Conservation (phyloP, 2,888 invertebrate species). For the Cistogaster globosa region DNA sequence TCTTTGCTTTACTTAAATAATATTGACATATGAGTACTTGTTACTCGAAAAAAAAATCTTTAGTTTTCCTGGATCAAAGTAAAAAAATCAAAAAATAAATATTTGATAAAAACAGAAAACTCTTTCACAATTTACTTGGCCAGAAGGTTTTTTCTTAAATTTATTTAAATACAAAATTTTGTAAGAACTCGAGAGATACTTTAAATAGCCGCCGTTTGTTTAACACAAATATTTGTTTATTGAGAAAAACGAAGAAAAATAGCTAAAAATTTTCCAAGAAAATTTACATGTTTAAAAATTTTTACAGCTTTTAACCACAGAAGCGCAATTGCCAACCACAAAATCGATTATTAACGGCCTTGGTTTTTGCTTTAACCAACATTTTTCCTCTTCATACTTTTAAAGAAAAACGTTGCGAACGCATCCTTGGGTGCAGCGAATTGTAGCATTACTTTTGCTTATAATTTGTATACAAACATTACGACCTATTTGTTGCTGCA, state of each 20-base stretch:
- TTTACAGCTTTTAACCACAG: constrained; percentile 52
- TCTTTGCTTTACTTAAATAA: neutral
- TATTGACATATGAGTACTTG: constrained; percentile 47
- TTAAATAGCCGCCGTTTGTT: constrained; percentile 43
- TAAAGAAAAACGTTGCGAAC: neutral
- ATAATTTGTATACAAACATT: constrained; percentile 74
- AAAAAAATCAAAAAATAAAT: constrained; percentile 43
- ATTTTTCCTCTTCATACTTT: neutral
- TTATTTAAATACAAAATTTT: constrained; percentile 8
- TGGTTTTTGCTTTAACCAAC: constrained; percentile 45
- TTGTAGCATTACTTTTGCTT: constrained; percentile 39
- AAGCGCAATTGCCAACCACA: constrained; percentile 77
- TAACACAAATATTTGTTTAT: constrained; percentile 22
- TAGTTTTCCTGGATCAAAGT: constrained; percentile 21
- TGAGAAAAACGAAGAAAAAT: constrained; percentile 10
- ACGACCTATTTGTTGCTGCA: constrained; percentile 57
- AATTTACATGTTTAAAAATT: neutral
- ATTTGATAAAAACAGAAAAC: constrained; percentile 29
- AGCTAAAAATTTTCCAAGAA: constrained; percentile 14
- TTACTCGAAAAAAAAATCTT: constrained; percentile 4
- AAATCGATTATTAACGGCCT: constrained; percentile 81
- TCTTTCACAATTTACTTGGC: neutral
- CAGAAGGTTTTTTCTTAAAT: neutral
- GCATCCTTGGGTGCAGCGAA: constrained; percentile 45
- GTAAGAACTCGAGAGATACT: neutral